Conservation (phyloP, 2,888 invertebrate genomes). For the Megaustenia siamemsis region DNA sequence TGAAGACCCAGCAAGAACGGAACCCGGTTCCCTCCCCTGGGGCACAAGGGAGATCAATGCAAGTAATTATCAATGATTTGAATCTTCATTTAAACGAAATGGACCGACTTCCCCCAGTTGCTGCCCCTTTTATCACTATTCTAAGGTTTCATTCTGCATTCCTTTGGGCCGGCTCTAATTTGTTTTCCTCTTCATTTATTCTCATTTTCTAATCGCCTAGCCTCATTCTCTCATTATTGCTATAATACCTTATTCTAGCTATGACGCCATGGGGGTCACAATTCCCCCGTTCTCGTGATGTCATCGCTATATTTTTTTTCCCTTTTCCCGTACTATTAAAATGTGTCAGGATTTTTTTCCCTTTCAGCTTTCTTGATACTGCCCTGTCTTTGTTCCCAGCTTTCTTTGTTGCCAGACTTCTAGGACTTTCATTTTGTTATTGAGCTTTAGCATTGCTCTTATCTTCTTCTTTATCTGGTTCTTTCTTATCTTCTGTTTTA, state of each 20-base stretch:
- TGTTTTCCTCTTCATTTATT: background rate
- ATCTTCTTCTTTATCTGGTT: no score
- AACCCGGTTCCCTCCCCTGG: background rate
- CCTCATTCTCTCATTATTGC: background rate
- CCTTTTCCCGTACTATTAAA: no score
- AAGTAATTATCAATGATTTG: conserved; percentile 34
- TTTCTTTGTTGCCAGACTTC: background rate
- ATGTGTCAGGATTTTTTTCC: no score
- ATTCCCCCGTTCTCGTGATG: background rate
- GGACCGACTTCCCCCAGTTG: background rate
- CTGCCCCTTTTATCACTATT: background rate
- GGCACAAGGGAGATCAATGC: conserved; percentile 16
- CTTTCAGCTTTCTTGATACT: background rate
- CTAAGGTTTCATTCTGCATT: background rate
- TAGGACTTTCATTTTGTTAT: no score
- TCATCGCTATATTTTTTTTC: background rate
- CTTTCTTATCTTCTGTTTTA: no score
- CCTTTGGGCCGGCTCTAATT: background rate
- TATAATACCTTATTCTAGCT: background rate
- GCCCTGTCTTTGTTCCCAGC: background rate
- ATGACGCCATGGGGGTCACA: no score
- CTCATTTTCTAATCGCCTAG: background rate
- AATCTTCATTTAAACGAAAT: conserved; percentile 3
- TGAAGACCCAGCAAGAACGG: background rate
- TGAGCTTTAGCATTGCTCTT: no score